Evolutionary conservation across 2,113 vertebrate genomes (phyloP).

Genomic region (Pantherophis guttatus): DNA sequence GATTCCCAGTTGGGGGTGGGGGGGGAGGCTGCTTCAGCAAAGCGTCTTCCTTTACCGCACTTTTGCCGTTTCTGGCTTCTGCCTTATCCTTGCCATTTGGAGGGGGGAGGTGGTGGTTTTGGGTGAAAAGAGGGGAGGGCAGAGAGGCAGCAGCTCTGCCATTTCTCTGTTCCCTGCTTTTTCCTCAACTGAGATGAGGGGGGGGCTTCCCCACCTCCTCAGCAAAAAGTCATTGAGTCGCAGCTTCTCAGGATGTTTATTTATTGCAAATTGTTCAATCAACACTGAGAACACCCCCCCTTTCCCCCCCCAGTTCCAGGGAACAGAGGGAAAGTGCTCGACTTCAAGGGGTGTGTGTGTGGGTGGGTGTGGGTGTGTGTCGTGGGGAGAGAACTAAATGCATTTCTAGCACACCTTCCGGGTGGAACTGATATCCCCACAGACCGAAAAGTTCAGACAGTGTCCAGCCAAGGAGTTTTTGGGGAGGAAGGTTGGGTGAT

Average conservation of each 20-base stretch:
- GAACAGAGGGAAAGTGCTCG: conserved; percentile 20
- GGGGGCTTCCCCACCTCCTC: not conserved
- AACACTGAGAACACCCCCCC: conserved; percentile 32
- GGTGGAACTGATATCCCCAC: not conserved
- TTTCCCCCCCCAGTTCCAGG: not conserved
- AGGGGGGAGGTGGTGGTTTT: too few relatives aligned
- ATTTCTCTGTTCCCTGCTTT: too few relatives aligned
- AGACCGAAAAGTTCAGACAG: not conserved
- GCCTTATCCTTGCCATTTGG: not conserved
- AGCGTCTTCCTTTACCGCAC: too few relatives aligned
- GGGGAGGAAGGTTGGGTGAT: not conserved
- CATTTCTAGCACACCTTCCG: not conserved
- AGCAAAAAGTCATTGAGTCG: not conserved
- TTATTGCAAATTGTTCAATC: conserved; percentile 70
- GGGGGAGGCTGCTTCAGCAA: too few relatives aligned
- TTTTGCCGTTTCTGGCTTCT: not conserved
- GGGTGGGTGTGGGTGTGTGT: too few relatives aligned
- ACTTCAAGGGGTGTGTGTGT: too few relatives aligned
- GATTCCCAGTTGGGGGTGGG: not conserved
- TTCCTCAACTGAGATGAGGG: not conserved
- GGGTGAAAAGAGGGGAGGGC: not conserved
- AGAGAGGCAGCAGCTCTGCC: not conserved
- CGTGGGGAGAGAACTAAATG: not conserved
- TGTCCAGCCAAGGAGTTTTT: not conserved
- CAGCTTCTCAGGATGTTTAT: conserved; percentile 72